phyloP scores from a whole-genome alignment of 2,888 invertebrate species.

The Chaetogeoica ovagalla region DNA sequence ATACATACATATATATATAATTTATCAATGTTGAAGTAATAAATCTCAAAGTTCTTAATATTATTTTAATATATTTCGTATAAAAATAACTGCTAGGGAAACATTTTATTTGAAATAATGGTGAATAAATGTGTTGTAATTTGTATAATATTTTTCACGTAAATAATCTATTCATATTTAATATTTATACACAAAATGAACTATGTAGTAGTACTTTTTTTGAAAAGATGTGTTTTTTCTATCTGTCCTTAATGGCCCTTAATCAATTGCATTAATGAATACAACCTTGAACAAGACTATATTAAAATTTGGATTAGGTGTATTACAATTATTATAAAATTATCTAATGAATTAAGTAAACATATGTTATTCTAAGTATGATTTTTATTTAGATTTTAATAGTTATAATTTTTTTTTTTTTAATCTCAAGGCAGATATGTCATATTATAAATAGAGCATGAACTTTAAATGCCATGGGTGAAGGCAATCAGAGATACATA shows the following conservation, averaged over 20 bases:
- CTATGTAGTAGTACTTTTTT: background rate
- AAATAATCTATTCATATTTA: too few relatives aligned
- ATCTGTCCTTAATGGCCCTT: background rate
- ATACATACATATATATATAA: too few relatives aligned
- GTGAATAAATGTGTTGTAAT: too few relatives aligned
- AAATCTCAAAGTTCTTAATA: too few relatives aligned
- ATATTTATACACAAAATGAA: too few relatives aligned
- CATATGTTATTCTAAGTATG: background rate
- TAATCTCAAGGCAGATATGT: slow-evolving; percentile 6
- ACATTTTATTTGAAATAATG: too few relatives aligned
- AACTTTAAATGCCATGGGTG: slow-evolving; percentile 49
- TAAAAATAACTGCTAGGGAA: too few relatives aligned
- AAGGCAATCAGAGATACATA: slow-evolving; percentile 54
- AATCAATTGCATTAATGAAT: slow-evolving; percentile 6
- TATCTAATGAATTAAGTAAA: background rate
- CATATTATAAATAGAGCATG: slow-evolving; percentile 25
- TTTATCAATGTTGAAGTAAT: too few relatives aligned
- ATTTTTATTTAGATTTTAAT: background rate
- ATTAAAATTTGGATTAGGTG: background rate
- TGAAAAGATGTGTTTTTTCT: background rate
- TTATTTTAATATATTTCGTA: too few relatives aligned
- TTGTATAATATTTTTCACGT: too few relatives aligned
- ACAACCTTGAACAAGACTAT: slow-evolving; percentile 18
- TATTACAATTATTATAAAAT: background rate
- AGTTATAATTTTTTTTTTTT: slow-evolving; percentile 1